Evolutionary conservation across 64 coral and sea anemone species (phyloP).

Genomic region (Astreopora myriophthalma): DNA sequence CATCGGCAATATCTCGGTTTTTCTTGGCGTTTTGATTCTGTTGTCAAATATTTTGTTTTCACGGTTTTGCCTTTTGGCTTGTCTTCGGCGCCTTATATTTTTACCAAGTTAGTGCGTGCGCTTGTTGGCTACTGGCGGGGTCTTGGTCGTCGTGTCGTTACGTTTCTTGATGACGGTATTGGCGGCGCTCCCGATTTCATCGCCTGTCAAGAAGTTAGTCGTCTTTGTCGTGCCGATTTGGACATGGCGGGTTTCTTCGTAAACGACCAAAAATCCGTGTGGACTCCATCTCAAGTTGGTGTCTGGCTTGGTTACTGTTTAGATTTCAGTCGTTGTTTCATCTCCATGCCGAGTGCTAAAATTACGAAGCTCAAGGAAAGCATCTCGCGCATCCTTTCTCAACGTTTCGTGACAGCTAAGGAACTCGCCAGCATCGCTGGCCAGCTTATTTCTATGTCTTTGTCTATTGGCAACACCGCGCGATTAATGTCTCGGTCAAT

Average conservation of each 20-base stretch:
- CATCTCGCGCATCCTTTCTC: conserved; percentile 15
- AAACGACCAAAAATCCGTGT: conserved; percentile 47
- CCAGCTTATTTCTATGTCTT: no score
- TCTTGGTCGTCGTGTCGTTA: conserved; percentile 31
- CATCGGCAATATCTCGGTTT: no score
- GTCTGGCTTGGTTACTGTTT: conserved; percentile 32
- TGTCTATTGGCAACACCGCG: no score
- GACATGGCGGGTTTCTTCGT: conserved; percentile 41
- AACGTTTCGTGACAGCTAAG: neutral
- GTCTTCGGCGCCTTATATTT: conserved; percentile 61
- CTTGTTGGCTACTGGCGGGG: conserved; percentile 47
- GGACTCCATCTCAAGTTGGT: conserved; percentile 41
- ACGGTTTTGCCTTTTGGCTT: conserved; percentile 61
- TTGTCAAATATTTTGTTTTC: conserved; percentile 51
- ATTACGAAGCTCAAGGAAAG: neutral
- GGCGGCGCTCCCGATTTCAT: conserved; percentile 8
- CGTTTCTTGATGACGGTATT: conserved; percentile 54
- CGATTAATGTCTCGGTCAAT: no score
- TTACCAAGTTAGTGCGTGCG: conserved; percentile 58
- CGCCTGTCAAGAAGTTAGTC: conserved; percentile 6
- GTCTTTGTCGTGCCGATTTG: conserved; percentile 30
- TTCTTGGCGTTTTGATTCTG: conserved; percentile 14
- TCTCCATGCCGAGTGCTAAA: neutral
- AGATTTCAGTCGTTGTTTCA: conserved; percentile 19
- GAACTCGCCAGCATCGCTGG: conserved; percentile 37